phyloP scores from a whole-genome alignment of 2,113 vertebrate genomes.

The Mohoua ochrocephala region DNA sequence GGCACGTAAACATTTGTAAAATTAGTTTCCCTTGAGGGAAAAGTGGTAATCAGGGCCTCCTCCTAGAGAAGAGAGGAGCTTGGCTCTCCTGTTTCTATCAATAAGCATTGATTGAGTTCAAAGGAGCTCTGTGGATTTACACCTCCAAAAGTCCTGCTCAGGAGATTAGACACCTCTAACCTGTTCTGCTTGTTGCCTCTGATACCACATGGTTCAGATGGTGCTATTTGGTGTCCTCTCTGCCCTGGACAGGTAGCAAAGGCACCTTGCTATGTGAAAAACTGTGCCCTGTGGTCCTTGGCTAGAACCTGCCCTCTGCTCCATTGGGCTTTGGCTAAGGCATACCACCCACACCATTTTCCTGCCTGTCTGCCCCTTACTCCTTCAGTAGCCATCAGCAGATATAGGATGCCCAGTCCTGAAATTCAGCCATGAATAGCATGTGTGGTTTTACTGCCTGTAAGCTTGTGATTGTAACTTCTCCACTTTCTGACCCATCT shows the following conservation, averaged over 20 bases:
- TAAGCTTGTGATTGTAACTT: not conserved
- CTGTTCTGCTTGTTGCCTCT: not conserved
- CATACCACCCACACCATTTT: fast-evolving
- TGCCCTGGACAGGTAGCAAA: not conserved
- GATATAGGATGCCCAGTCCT: not conserved
- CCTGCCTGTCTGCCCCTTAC: not conserved
- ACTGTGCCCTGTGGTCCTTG: not conserved
- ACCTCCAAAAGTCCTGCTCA: not conserved
- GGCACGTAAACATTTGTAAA: not conserved
- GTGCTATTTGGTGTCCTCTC: not conserved
- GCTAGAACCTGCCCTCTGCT: not conserved
- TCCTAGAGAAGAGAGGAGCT: not conserved
- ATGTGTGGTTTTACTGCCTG: not conserved
- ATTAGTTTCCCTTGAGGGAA: not conserved
- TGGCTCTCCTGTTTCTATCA: not conserved
- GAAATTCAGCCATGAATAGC: not conserved
- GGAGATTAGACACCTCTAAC: not conserved
- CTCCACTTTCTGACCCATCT: not conserved
- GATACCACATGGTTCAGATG: not conserved
- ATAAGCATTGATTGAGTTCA: not conserved
- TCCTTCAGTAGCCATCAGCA: not conserved
- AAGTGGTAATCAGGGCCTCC: not conserved
- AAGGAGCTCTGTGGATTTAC: not conserved
- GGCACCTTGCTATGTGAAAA: not conserved
- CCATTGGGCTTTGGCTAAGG: not conserved